These are phyloP conservation scores for Hypomecis atomaria DNA, from an alignment of 2,888 invertebrate species.

Conservation along the genomic window DNA sequence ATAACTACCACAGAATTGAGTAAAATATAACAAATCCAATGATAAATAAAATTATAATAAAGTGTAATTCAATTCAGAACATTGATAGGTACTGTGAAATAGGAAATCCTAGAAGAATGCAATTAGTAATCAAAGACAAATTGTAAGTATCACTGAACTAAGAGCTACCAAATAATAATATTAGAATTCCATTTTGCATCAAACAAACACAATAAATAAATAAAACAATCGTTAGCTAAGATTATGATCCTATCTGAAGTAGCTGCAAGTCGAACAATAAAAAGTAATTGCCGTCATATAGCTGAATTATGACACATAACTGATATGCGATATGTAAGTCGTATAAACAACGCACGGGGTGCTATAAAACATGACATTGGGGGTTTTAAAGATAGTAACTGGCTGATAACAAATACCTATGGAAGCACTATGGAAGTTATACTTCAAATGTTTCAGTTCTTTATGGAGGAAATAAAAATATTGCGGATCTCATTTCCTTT, in stretches of 20 bases:
- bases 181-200: neutral
- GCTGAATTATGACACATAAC: neutral
- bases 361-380: slow-evolving; percentile 9
- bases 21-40: too few relatives aligned
- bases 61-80: too few relatives aligned
- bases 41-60: too few relatives aligned
- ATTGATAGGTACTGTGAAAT: too few relatives aligned
- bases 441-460: too few relatives aligned
- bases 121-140: neutral
- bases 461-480: too few relatives aligned
- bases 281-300: slow-evolving; percentile 21
- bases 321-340: neutral
- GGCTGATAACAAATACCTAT: neutral
- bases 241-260: neutral
- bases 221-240: slow-evolving; percentile 5
- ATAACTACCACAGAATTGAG: too few relatives aligned
- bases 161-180: neutral
- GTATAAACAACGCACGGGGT: slow-evolving; percentile 8
- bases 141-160: neutral
- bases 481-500: too few relatives aligned
- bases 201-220: neutral
- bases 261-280: slow-evolving; percentile 20
- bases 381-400: neutral
- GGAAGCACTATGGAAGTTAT: too few relatives aligned
- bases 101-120: neutral